phyloP scores from a whole-genome alignment of 2,113 vertebrate genomes.

The Gorilla gorilla region DNA sequence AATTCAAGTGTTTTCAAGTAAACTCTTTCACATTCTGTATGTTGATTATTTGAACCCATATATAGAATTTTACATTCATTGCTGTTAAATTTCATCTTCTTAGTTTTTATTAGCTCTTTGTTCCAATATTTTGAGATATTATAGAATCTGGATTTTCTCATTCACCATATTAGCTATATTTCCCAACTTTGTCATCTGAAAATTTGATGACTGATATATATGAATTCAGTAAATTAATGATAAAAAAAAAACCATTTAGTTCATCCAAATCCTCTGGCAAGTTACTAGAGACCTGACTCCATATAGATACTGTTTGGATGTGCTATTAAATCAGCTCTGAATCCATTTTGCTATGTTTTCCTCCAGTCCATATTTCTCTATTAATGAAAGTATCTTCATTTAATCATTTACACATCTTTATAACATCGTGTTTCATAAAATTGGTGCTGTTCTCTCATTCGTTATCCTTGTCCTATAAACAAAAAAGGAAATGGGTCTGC shows the following conservation, averaged over 20 bases:
- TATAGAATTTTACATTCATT: constrained; percentile 32
- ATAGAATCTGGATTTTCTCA: constrained; percentile 1
- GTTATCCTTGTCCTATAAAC: not conserved
- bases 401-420: not conserved
- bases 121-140: not conserved
- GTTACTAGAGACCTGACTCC: constrained; percentile 27
- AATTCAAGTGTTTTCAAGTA: not conserved
- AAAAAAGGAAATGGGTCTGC: not conserved
- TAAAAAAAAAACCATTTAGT: not conserved
- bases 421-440: not conserved
- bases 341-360: not conserved
- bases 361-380: not conserved
- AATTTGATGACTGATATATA: constrained; percentile 4
- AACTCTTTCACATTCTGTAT: not conserved
- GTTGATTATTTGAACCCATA: not conserved
- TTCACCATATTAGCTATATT: not conserved
- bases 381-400: not conserved
- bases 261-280: not conserved
- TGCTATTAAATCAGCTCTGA: constrained; percentile 31
- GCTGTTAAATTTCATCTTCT: not conserved
- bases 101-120: constrained; percentile 3
- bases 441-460: not conserved
- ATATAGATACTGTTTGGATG: not conserved
- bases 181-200: constrained; percentile 17
- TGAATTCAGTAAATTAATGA: constrained; percentile 24